Evolutionary conservation across 2,113 vertebrate species (phyloP).

Genomic region (Leucosticte australis): DNA sequence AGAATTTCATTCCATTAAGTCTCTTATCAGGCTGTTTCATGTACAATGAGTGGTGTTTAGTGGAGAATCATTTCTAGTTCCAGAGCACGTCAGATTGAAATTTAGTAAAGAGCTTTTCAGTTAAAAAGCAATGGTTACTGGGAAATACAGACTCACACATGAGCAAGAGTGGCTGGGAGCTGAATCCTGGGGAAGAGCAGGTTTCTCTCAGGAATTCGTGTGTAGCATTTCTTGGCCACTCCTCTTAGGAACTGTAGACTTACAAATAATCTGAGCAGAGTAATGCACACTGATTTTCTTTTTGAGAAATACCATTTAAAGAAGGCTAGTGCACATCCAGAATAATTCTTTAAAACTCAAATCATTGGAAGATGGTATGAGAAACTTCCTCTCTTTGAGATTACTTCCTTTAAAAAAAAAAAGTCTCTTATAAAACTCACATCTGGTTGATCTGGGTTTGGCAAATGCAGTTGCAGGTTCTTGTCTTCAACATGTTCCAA

Average conservation of each 20-base stretch:
- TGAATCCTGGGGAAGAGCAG: not conserved
- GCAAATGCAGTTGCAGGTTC: not conserved
- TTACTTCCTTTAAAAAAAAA: not conserved
- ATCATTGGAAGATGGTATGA: not conserved
- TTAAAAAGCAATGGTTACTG: not conserved
- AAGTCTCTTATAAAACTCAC: not conserved
- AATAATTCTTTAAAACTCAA: not conserved
- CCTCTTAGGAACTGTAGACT: not conserved
- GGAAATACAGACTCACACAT: rapidly evolving
- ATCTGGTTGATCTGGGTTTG: not conserved
- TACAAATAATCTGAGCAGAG: not conserved
- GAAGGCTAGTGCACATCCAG: not conserved
- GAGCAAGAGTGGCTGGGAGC: not conserved
- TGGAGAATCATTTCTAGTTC: not conserved
- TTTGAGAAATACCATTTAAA: not conserved
- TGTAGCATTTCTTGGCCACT: not conserved
- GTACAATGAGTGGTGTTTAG: not conserved
- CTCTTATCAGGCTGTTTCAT: not conserved
- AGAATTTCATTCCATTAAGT: not conserved
- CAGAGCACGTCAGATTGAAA: not conserved
- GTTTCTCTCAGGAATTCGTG: not conserved
- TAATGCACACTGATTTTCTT: not conserved
- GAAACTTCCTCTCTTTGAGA: not conserved
- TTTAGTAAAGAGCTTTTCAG: not conserved
- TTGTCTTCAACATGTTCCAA: not conserved